phyloP scores from a whole-genome alignment of 2,113 vertebrate species.

The Trichechus manatus region DNA sequence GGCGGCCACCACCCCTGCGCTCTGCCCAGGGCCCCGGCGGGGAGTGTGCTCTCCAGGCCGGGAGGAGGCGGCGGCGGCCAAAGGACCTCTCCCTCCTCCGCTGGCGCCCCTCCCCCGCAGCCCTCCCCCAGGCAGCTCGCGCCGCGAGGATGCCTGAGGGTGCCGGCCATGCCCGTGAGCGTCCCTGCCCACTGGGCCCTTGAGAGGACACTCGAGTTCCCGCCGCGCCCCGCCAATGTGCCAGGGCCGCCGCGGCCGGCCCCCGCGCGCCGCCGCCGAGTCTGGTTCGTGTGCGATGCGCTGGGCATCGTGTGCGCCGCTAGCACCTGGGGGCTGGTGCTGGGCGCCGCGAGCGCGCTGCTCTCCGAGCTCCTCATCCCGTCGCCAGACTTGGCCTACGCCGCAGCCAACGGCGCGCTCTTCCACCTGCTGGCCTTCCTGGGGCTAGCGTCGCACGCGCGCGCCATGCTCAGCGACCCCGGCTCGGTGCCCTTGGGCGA shows the following conservation, averaged over 20 bases:
- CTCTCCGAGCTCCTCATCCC: neutral
- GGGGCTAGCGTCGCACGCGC: slow-evolving; percentile 41
- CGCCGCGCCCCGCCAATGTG: neutral
- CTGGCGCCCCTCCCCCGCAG: neutral
- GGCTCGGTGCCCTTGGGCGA: neutral
- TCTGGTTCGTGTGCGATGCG: slow-evolving; percentile 1
- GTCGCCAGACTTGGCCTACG: fast-evolving
- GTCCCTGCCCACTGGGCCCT: neutral
- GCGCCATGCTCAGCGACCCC: slow-evolving; percentile 7
- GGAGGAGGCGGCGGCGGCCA: neutral
- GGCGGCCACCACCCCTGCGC: neutral
- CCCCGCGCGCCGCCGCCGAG: neutral
- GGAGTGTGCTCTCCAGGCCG: neutral
- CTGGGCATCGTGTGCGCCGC: neutral
- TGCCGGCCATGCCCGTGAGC: fast-evolving
- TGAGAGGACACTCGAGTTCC: fast-evolving
- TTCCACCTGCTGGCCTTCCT: slow-evolving; percentile 30
- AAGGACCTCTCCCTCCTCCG: neutral
- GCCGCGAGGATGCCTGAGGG: neutral
- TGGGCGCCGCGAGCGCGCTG: neutral
- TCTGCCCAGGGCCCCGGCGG: neutral
- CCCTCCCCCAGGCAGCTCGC: fast-evolving
- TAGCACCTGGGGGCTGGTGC: neutral
- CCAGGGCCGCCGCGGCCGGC: neutral
- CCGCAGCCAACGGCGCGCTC: neutral